Evolutionary conservation across 2,113 vertebrate genomes (phyloP), one percentile per base, ranked within the genome.

Genomic region (Tetrao urogallus): DNA sequence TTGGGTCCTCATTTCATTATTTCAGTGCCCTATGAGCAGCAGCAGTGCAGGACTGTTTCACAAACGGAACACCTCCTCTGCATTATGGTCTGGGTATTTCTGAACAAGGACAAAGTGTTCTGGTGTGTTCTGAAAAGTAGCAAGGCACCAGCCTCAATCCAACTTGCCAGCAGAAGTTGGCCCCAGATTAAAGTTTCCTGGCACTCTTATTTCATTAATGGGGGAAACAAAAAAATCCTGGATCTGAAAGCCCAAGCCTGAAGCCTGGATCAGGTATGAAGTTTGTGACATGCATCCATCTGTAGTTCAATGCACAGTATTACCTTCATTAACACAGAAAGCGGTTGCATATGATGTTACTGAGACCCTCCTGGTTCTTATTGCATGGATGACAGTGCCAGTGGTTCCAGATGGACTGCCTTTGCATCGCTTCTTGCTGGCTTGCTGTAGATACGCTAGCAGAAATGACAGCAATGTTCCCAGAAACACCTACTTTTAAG

Each of bases 311-410:
- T 5, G 64, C n/a, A 50, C 47, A n/a, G 4, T 0, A 0, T 32
- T 18, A 18, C 10, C 48, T 73, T 13, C 36, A 5, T 10, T 11
- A 45, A 15, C 27, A 30, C 17, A 47, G 71, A 8, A 27, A 1
- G 2, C 6, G 1, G 17, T 4, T 47, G 34, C 48, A 28, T 22
- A 3, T 28, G 12, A 13, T 18, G 10, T 4, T 8, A 10, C 10
- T 50, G 82, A 64, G 24, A 3, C 47, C 57, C 54, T 45, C 16
- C 63, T 70, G 50, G 13, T 10, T 77, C 1, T 13, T 8, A 6
- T 27, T 34, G 56, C 17, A n/a, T 0, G 25, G 34, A 4, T 30
- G 47, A 18, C 63, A 7, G 32, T 58, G 63, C 52, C 87, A 38
- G 74, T 13, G 66, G 63, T 36, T 92, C 47, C 71, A 50, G 20